These are phyloP conservation scores for Menura novaehollandiae DNA, from an alignment of 2,113 vertebrate genomes.

Conservation along the genomic window DNA sequence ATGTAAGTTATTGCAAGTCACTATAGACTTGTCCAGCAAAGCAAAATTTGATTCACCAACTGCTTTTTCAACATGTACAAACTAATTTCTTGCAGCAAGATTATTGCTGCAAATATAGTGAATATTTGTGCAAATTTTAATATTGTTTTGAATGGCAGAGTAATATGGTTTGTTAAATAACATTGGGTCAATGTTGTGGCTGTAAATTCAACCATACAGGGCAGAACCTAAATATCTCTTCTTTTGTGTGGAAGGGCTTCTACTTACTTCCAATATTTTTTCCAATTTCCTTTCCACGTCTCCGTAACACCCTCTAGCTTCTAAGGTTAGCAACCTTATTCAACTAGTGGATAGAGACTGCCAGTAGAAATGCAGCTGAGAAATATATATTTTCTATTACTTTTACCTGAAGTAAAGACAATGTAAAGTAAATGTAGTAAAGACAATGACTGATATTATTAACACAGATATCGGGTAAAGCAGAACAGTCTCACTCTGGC, in stretches of 20 bases:
- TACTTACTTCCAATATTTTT: neutral
- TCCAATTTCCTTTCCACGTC: neutral
- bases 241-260: neutral
- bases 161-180: neutral
- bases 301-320: neutral
- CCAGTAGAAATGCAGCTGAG: neutral
- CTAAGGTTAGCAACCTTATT: neutral
- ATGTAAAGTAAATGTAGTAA: no score
- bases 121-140: neutral
- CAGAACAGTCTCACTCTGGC: neutral
- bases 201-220: neutral
- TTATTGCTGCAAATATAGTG: neutral
- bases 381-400: neutral
- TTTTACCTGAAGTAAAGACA: neutral
- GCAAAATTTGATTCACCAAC: neutral
- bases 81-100: neutral
- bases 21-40: neutral
- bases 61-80: neutral
- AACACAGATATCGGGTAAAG: neutral
- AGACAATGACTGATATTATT: neutral
- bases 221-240: neutral
- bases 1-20: neutral
- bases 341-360: fast-evolving
- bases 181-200: fast-evolving
- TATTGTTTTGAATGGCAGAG: neutral